phyloP scores from a whole-genome alignment of 2,888 invertebrate species.

The Rhopalosiphum nymphaeae region DNA sequence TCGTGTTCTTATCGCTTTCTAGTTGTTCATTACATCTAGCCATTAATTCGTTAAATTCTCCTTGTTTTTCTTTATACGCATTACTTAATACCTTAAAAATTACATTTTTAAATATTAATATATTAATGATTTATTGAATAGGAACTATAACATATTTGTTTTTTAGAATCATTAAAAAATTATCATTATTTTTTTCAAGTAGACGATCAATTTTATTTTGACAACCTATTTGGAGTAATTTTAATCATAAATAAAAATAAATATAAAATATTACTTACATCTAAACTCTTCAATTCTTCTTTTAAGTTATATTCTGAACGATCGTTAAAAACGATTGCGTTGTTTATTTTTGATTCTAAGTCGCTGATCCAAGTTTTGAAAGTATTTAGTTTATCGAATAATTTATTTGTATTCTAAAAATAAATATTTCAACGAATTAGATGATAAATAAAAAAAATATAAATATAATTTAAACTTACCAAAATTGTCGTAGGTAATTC shows the following conservation, averaged over 20 bases:
- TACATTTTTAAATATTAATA: not conserved
- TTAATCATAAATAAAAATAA: not conserved
- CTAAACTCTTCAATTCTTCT: conserved; percentile 34
- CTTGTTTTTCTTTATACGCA: conserved; percentile 53
- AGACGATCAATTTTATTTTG: not conserved
- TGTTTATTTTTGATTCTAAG: conserved; percentile 53
- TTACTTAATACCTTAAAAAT: conserved; percentile 41
- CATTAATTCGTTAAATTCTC: conserved; percentile 27
- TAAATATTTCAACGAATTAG: not conserved
- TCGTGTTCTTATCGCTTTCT: not conserved
- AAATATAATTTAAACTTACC: conserved; percentile 66
- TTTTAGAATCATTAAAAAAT: not conserved
- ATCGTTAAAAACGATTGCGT: conserved; percentile 42
- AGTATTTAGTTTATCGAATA: conserved; percentile 41
- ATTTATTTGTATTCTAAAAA: conserved; percentile 58
- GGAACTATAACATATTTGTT: not conserved
- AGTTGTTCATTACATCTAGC: conserved; percentile 34
- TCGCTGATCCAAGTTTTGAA: conserved; percentile 51
- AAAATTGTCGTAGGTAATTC: conserved; percentile 77
- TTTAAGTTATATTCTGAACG: conserved; percentile 50
- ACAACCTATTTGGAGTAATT: not conserved
- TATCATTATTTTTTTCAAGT: not conserved
- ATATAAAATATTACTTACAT: conserved; percentile 45
- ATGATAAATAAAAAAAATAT: not conserved
- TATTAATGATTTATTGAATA: not conserved